phyloP scores from a whole-genome alignment of 64 coral and sea anemone genomes.

The Montipora sp. region DNA sequence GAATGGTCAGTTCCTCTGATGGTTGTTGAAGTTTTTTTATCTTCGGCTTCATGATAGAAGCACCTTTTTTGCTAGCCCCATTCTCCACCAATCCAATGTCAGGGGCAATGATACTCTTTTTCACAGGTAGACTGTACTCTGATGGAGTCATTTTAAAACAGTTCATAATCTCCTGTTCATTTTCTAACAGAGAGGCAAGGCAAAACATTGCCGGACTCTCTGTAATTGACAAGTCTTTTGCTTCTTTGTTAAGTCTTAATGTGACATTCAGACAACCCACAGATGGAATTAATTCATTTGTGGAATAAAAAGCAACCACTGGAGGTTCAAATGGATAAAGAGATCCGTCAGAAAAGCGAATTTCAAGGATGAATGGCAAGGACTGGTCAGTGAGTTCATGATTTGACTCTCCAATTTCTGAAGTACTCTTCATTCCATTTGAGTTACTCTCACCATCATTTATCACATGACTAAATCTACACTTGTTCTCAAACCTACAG shows the following conservation, averaged over 20 bases:
- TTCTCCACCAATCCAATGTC: background rate
- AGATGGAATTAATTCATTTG: conserved; percentile 59
- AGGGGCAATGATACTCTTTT: background rate
- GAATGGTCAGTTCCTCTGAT: background rate
- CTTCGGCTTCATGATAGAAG: background rate
- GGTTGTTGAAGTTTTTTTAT: background rate
- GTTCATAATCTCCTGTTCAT: conserved; percentile 63
- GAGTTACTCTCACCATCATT: background rate
- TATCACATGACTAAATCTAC: conserved; percentile 77
- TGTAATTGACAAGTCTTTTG: conserved; percentile 47
- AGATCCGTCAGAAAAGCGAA: conserved; percentile 77
- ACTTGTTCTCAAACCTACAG: conserved; percentile 80
- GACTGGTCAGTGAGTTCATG: conserved; percentile 20
- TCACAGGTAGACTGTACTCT: conserved; percentile 69
- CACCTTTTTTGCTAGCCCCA: background rate
- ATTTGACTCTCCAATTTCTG: conserved; percentile 60
- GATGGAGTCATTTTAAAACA: conserved; percentile 40
- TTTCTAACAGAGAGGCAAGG: conserved; percentile 71
- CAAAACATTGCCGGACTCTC: conserved; percentile 75
- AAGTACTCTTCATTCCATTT: conserved; percentile 1
- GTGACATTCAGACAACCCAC: conserved; percentile 83
- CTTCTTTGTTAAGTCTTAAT: conserved; percentile 64
- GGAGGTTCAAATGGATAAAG: conserved; percentile 89
- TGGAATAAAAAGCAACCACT: conserved; percentile 79
- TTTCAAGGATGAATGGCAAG: conserved; percentile 72